phyloP scores from a whole-genome alignment of 1,140 invertebrate genomes.

The Cryptotermes secundus region DNA sequence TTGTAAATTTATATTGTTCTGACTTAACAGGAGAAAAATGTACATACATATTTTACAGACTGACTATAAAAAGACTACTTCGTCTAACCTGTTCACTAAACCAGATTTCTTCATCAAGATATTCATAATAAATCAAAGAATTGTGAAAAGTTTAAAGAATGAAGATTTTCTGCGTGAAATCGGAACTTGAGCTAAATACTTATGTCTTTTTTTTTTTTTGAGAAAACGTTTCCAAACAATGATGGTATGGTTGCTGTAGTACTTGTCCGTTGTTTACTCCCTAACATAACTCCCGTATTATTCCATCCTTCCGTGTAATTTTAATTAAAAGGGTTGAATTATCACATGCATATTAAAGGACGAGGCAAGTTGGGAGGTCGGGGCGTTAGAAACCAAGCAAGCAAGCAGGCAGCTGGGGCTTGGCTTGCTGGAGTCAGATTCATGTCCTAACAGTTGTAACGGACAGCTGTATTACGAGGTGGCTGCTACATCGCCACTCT shows the following conservation, averaged over 20 bases:
- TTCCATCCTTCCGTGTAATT: constrained; percentile 15
- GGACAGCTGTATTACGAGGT: background rate
- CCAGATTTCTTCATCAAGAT: background rate
- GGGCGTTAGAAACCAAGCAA: background rate
- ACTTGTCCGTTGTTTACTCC: background rate
- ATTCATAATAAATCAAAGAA: background rate
- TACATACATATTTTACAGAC: no score
- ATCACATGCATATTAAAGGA: constrained; percentile 11
- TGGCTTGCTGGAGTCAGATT: background rate
- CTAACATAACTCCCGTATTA: constrained; percentile 4
- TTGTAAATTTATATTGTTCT: no score
- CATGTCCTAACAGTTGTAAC: constrained; percentile 19
- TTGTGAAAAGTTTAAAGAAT: background rate
- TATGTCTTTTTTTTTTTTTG: background rate
- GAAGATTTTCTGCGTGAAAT: background rate
- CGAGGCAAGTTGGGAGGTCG: background rate
- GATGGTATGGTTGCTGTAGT: background rate
- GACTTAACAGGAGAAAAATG: no score
- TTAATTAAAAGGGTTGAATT: constrained; percentile 20
- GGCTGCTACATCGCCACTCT: background rate
- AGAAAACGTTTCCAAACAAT: background rate
- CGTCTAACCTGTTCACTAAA: no score
- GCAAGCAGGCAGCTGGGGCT: background rate
- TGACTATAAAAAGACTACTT: no score
- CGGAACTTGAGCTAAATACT: background rate